Conservation (phyloP, 37 sponge, comb jelly and placozoan genomes). For the Halisarca cf. caerulea region DNA sequence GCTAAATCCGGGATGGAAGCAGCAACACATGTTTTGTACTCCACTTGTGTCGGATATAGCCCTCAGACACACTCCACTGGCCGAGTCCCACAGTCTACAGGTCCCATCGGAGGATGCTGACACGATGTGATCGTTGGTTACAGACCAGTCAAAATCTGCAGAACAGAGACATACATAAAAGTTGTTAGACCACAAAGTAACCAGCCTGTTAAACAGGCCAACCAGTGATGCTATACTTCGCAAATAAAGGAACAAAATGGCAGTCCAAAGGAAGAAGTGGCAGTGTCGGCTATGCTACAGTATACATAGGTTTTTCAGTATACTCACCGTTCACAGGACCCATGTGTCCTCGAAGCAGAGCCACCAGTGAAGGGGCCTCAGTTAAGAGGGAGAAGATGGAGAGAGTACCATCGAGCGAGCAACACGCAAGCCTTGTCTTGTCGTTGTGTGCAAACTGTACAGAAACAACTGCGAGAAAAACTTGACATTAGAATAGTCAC, state of each 20-base stretch:
- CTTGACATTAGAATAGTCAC: too few relatives aligned
- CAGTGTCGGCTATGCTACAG: not conserved
- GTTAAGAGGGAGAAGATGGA: slow-evolving; percentile 64
- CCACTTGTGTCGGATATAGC: slow-evolving; percentile 59
- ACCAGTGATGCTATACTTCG: too few relatives aligned
- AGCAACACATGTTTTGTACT: slow-evolving; percentile 45
- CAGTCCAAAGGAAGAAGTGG: not conserved
- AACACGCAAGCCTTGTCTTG: slow-evolving; percentile 73
- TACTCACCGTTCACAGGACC: slow-evolving; percentile 71
- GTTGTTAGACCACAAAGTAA: too few relatives aligned
- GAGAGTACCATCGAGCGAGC: slow-evolving; percentile 79
- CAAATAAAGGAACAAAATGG: not conserved
- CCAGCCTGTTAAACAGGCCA: too few relatives aligned
- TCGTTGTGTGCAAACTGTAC: slow-evolving; percentile 82
- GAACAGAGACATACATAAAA: too few relatives aligned
- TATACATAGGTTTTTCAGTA: not conserved
- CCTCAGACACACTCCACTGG: slow-evolving; percentile 66
- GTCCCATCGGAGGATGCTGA: slow-evolving; percentile 87
- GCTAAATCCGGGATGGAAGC: slow-evolving; percentile 63
- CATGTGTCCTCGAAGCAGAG: slow-evolving; percentile 72
- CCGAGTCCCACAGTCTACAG: slow-evolving; percentile 76
- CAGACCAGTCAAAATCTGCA: slow-evolving; percentile 89
- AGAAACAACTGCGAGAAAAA: slow-evolving; percentile 52
- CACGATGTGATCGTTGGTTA: slow-evolving; percentile 75
- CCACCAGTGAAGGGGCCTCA: slow-evolving; percentile 69